Evolutionary conservation across 37 sponge, comb jelly and placozoan genomes (phyloP).

Genomic region (Geodia barretti): DNA sequence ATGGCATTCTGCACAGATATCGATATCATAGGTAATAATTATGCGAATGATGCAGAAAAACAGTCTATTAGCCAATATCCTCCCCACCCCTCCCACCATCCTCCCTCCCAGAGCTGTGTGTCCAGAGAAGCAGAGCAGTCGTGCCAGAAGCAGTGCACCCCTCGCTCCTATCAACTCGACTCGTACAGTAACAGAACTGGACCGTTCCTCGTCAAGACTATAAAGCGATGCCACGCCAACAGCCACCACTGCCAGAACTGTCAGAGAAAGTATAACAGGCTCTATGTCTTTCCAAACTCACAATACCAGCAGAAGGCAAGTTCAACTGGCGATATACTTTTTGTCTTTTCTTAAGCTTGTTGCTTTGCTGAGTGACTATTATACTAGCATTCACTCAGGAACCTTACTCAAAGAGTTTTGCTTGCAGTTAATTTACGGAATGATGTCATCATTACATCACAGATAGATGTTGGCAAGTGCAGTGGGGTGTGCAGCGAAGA

Average conservation of each 20-base stretch:
- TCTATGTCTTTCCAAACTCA: constrained; percentile 39
- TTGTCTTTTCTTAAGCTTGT: too few relatives aligned
- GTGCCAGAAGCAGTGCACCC: constrained; percentile 20
- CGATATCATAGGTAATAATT: neutral
- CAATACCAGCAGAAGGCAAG: constrained; percentile 16
- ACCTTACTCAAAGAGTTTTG: too few relatives aligned
- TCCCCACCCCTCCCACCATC: too few relatives aligned
- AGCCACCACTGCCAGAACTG: constrained; percentile 31
- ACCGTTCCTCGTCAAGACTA: neutral
- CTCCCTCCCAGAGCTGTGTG: neutral
- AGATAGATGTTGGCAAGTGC: constrained; percentile 50
- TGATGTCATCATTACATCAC: neutral
- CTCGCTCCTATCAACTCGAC: neutral
- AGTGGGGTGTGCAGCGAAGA: constrained; percentile 23
- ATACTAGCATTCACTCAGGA: too few relatives aligned
- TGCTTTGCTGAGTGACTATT: too few relatives aligned
- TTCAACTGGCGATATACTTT: too few relatives aligned
- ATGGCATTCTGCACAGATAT: neutral
- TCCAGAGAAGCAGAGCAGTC: neutral
- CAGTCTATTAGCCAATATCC: neutral
- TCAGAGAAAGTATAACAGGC: neutral
- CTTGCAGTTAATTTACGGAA: too few relatives aligned
- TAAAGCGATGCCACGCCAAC: constrained; percentile 34
- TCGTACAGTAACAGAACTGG: constrained; percentile 19
- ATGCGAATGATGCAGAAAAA: neutral